These are phyloP conservation scores for Rousettus madagascariensis DNA, from an alignment of 2,797 vertebrate species.

Conservation along the genomic window DNA sequence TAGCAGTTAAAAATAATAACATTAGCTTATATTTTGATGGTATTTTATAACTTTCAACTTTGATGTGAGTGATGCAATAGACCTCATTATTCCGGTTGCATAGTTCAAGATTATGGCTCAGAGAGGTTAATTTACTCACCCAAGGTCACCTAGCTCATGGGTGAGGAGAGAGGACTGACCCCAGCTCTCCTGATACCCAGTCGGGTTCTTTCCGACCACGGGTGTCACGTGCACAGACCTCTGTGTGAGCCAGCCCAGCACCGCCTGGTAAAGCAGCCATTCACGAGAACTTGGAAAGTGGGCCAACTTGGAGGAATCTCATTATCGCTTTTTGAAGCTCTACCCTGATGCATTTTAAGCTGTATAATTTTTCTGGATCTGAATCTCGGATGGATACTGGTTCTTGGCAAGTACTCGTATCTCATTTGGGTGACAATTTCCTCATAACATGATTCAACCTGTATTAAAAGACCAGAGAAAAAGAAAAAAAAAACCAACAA, in stretches of 20 bases:
- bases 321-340: conserved; percentile 74
- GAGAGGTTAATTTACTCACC: background rate
- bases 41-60: background rate
- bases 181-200: background rate
- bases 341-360: conserved; percentile 69
- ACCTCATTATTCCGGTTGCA: background rate
- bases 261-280: conserved; percentile 56
- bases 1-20: conserved; percentile 31
- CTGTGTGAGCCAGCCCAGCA: background rate
- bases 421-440: conserved; percentile 51
- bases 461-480: conserved; percentile 10
- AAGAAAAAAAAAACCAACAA: background rate
- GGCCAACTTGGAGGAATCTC: conserved; percentile 68
- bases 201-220: background rate
- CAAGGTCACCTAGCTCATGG: background rate
- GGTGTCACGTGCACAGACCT: background rate
- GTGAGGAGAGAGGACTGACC: background rate
- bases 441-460: conserved; percentile 52
- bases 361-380: conserved; percentile 71
- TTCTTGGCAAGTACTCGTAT: conserved; percentile 60
- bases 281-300: background rate
- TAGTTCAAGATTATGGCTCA: background rate
- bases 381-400: conserved; percentile 44
- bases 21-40: background rate
- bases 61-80: background rate